phyloP scores from a whole-genome alignment of 2,888 invertebrate genomes.

The Empis livida region DNA sequence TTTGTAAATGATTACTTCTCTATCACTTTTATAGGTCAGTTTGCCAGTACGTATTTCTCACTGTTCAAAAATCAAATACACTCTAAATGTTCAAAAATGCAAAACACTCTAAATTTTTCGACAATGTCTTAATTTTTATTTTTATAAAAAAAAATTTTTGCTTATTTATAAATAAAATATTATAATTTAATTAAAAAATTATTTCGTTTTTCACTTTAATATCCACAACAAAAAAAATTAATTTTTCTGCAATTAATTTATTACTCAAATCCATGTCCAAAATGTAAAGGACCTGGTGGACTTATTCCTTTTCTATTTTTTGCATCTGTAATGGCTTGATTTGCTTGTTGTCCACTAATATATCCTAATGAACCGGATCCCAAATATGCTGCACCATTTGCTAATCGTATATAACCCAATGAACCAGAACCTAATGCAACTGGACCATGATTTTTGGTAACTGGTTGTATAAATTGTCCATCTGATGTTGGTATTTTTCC shows the following conservation, averaged over 20 bases:
- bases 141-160: too few species aligned
- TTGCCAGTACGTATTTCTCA: too few species aligned
- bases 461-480: constrained; percentile 3
- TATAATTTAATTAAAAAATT: too few species aligned
- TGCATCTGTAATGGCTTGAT: constrained; percentile 22
- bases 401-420: constrained; percentile 30
- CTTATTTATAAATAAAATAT: too few species aligned
- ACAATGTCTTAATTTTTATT: too few species aligned
- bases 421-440: constrained; percentile 35
- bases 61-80: too few species aligned
- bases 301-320: constrained; percentile 26
- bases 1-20: too few species aligned
- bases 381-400: constrained; percentile 32
- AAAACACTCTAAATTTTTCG: too few species aligned
- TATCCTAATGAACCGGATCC: constrained; percentile 36
- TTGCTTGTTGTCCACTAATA: constrained; percentile 27
- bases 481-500: not conserved
- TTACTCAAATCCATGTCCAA: constrained; percentile 23
- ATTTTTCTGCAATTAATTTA: not conserved
- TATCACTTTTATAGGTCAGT: too few species aligned
- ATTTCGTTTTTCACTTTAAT: too few species aligned
- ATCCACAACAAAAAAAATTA: too few species aligned
- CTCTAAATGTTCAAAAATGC: too few species aligned
- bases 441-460: constrained; percentile 15
- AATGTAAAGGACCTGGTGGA: constrained; percentile 26